Evolutionary conservation across 92 coral and sea anemone species (phyloP).

Genomic region (Zoanthus solanderi): DNA sequence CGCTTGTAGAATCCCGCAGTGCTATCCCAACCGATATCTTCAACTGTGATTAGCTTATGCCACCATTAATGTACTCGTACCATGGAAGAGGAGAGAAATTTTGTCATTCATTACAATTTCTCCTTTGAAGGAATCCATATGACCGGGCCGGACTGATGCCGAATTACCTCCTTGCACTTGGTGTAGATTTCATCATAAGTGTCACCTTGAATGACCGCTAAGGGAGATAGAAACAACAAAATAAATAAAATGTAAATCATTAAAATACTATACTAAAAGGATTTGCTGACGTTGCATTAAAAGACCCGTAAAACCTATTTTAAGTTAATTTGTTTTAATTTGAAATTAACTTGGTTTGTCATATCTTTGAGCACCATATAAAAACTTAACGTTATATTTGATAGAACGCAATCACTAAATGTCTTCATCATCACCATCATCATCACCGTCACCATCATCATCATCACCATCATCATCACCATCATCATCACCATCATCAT

Average conservation of each 20-base stretch:
- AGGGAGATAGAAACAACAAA: background rate
- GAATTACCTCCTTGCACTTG: conserved; percentile 88
- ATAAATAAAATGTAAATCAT: background rate
- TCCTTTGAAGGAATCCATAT: conserved; percentile 99
- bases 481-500: no score
- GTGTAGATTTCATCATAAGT: conserved; percentile 93
- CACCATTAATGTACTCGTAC: background rate
- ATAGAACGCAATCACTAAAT: no score
- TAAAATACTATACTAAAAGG: no score
- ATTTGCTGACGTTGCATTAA: no score
- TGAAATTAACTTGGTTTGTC: no score
- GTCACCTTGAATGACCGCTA: conserved; percentile 96
- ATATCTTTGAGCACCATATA: no score
- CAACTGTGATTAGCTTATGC: background rate
- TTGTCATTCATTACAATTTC: conserved; percentile 64
- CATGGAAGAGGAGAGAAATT: conserved; percentile 18
- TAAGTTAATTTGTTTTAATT: no score
- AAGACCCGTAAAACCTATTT: no score
- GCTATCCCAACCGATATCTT: background rate
- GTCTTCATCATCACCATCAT: no score
- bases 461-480: no score
- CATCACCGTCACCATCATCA: no score
- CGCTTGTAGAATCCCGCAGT: conserved; percentile 1
- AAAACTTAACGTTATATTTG: no score
- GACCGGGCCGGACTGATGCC: conserved; percentile 99